Base-by-base conservation (phyloP, 2,888 invertebrate genomes). In the Mellilla xanthometata region DNA sequence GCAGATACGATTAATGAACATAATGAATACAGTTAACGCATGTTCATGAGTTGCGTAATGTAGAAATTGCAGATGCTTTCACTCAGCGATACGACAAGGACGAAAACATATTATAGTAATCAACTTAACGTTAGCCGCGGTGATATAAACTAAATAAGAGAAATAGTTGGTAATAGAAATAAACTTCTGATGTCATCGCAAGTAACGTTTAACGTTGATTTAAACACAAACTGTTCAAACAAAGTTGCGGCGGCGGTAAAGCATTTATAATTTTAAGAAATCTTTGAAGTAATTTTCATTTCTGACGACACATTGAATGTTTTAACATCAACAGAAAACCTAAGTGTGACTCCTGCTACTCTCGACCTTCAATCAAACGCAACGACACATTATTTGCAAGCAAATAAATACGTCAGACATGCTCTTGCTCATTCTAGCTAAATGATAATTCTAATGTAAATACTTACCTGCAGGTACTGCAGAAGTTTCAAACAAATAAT, bases 241-340 rank as follows among this genome's bases (percentile, higher is more conserved):
- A 48, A 34, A 32, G 32, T n/a, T 11, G 30, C 13, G 10, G 8
- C 8, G 24, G 9, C 32, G 15, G 29, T 22, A 8, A 31, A 41
- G 31, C 27, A 45, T 45, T 15, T 12, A 31, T 39, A 44, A 33
- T 39, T 45, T 48, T 34, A 34, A 43, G 45, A 49, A 46, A 36
- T 26, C 33, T 39, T 44, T 32, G 32, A 30, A 34, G 22, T 28
- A 34, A 11, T 35, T 31, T 41, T 32, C 8, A 7, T n/a, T 8
- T 15, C 48, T 46, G 49, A 51, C 30, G 41, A 51, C 43, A 51
- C 28, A 42, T 46, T 35, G 27, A 49, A 48, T 39, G 42, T 35
- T 30, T 34, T 39, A 45, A 38, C 47, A 48, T 31, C 24, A 13
- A 48, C 33, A 38, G 45, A 22, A 39, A 46, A 52, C 39, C 28